Evolutionary conservation across 2,797 vertebrate genomes (phyloP), one percentile per base, ranked within the genome.

Genomic region (Oreochromis grahami): DNA sequence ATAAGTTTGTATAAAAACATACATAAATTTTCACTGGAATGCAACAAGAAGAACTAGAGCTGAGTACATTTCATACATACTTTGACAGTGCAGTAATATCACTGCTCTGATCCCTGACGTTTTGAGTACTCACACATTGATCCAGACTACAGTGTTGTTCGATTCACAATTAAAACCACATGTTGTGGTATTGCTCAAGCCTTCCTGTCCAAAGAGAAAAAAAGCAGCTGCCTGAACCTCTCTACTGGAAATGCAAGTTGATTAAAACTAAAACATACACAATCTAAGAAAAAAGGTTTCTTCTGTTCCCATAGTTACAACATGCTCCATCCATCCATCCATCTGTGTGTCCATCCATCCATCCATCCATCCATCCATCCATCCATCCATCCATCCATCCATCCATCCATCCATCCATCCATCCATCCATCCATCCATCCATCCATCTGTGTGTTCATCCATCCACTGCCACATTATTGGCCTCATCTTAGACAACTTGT

Each of bases 21-120:
- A 14, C 24, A 12, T 24, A 24, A 6, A 21, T 24, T 4, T 53
- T 53, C 21, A 24, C 21, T 24, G 21, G 21, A 55, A 55, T 2
- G 12, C 52, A 12, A 13, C 21, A 26, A 43, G 41, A 43, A 43
- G 41, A 43, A 13, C 52, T 13, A 26, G 52, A 55, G 24, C 11
- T 53, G 52, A 53, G 6, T 24, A 53, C 24, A 55, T 55, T 21
- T 24, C 24, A 55, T 14, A n/a, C 8, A 51, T 17, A 6, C 10
- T 24, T 13, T 13, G 5, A 55, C 52, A 24, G 6, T 55, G 53
- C 12, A 7, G 53, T 26, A 8, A 24, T 26, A 8, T 26, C 21
- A 26, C 53, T 14, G 24, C 7, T 14, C 19, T 21, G 7, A 21
- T 65, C n/a, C 13, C n/a, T 6, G 0, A n/a, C 0, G 1, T 19